Percentiles rank a stretch among this genome's conserved stretches.
Evolutionary conservation across 1,140 invertebrate species (phyloP).

Genomic region (Helicoverpa zea): DNA sequence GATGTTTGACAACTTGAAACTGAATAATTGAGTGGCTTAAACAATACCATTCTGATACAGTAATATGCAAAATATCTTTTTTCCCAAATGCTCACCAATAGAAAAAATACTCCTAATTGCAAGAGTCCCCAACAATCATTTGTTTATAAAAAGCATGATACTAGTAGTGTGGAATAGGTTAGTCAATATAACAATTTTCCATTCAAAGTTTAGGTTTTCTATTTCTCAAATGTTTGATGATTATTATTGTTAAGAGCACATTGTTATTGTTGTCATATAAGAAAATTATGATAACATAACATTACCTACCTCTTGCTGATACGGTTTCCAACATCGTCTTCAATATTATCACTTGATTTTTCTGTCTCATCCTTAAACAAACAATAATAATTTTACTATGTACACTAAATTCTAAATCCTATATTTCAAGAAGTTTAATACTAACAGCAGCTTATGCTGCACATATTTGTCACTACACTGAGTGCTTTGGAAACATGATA

Average conservation of each 20-base stretch:
- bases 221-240: neutral
- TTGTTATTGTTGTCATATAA: neutral
- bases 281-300: constrained; percentile 22
- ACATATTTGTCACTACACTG: constrained; percentile 12
- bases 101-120: too few species aligned
- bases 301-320: constrained; percentile 77
- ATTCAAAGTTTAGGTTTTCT: too few species aligned
- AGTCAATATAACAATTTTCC: too few species aligned
- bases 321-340: constrained; percentile 78
- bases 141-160: too few species aligned
- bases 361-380: constrained; percentile 80
- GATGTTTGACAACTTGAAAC: too few species aligned
- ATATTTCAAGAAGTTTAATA: neutral
- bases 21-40: too few species aligned
- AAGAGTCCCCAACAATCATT: too few species aligned
- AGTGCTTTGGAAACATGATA: constrained; percentile 14
- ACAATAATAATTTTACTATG: constrained; percentile 21
- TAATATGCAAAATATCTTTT: too few species aligned
- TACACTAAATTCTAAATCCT: neutral
- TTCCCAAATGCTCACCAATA: too few species aligned
- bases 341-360: constrained; percentile 75
- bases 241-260: neutral
- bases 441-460: neutral
- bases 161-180: too few species aligned
- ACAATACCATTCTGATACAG: too few species aligned